Conservation (phyloP, 2,888 invertebrate species). For the Melipona beecheii region DNA sequence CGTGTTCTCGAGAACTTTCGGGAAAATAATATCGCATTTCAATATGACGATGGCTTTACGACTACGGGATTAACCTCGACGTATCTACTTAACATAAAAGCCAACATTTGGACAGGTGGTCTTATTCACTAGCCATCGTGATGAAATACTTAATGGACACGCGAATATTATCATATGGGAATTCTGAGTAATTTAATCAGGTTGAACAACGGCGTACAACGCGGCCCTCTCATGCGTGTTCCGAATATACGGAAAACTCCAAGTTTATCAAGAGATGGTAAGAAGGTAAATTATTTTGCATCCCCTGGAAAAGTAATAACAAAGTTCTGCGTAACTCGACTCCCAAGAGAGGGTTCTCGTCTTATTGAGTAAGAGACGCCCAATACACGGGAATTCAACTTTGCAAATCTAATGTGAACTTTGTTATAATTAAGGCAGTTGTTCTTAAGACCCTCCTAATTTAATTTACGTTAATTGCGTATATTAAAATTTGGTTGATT, state of each 20-base stretch:
- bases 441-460: too few relatives aligned
- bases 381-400: too few relatives aligned
- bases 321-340: too few relatives aligned
- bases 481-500: too few relatives aligned
- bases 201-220: neutral
- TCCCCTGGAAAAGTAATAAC: too few relatives aligned
- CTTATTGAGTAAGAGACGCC: too few relatives aligned
- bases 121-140: neutral
- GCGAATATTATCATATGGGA: neutral
- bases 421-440: too few relatives aligned
- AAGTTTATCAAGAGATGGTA: neutral
- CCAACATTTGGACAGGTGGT: conserved; percentile 1
- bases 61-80: neutral
- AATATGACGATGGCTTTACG: neutral
- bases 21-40: neutral
- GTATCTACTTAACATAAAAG: neutral
- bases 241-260: neutral
- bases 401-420: too few relatives aligned
- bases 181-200: conserved; percentile 1
- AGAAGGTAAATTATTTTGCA: neutral
- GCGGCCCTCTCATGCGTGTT: too few relatives aligned
- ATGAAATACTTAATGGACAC: neutral
- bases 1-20: too few relatives aligned
- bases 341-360: too few relatives aligned
- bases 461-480: too few relatives aligned